phyloP scores from a whole-genome alignment of 2,113 vertebrate species.

The Gadus chalcogrammus region DNA sequence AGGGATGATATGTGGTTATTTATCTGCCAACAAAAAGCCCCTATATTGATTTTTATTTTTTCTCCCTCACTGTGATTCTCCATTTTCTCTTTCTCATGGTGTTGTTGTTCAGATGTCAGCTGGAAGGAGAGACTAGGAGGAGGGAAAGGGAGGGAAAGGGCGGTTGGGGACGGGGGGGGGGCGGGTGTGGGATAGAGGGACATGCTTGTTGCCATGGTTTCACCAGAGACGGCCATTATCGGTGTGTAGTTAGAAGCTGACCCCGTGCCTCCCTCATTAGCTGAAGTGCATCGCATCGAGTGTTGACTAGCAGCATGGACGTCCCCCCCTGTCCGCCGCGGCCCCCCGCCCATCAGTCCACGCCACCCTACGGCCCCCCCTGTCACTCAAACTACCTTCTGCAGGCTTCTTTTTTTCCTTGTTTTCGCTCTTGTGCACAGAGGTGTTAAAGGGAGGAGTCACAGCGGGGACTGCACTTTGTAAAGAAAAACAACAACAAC shows the following conservation, averaged over 20 bases:
- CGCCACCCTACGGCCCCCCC: neutral
- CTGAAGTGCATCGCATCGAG: constrained; percentile 63
- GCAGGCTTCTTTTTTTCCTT: constrained; percentile 17
- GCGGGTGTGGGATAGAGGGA: constrained; percentile 17
- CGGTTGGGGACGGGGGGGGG: constrained; percentile 34
- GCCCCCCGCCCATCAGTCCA: no score
- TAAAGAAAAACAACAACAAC: neutral
- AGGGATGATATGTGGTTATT: constrained; percentile 37
- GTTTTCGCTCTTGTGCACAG: no score
- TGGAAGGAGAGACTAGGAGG: neutral
- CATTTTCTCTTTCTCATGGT: constrained; percentile 10
- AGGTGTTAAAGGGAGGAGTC: no score
- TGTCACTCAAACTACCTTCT: constrained; percentile 41
- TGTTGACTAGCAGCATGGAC: constrained; percentile 66
- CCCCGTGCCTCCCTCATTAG: constrained; percentile 72
- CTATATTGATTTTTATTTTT: constrained; percentile 52
- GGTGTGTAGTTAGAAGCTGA: constrained; percentile 68
- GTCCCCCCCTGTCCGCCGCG: constrained; percentile 21
- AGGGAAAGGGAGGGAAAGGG: constrained; percentile 22
- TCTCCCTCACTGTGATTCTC: constrained; percentile 15
- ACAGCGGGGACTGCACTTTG: neutral
- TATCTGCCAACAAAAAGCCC: constrained; percentile 49
- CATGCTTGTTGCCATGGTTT: constrained; percentile 70
- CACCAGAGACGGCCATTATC: constrained; percentile 66
- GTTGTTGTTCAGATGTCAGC: constrained; percentile 33